A percentile compares a stretch with the other conserved stretches of the same genome.
Conservation (phyloP, 2,888 invertebrate genomes). For the Pecten maximus region DNA sequence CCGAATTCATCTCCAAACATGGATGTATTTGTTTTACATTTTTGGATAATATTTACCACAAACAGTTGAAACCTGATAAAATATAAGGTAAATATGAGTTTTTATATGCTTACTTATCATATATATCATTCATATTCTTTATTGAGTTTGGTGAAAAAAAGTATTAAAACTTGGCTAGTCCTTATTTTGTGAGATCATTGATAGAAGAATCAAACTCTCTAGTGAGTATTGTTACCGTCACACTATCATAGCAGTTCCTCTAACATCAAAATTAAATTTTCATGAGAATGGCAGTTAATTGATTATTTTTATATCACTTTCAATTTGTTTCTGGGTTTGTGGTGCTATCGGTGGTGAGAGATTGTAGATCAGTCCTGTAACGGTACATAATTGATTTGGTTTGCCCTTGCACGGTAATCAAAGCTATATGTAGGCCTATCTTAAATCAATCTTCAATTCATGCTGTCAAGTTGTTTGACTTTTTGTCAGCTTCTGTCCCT, state of each 20-base stretch:
- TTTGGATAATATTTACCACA: background rate
- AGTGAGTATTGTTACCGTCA: background rate
- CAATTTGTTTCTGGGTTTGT: conserved; percentile 15
- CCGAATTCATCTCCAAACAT: conserved; percentile 8
- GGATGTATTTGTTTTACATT: conserved; percentile 1
- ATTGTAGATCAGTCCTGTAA: background rate
- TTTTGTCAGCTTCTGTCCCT: background rate
- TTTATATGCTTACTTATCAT: background rate
- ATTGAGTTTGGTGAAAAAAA: background rate
- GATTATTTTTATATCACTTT: conserved; percentile 32
- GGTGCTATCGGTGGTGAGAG: background rate
- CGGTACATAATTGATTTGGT: conserved; percentile 24
- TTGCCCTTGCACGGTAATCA: background rate
- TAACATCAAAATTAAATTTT: conserved; percentile 24
- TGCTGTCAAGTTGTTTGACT: background rate
- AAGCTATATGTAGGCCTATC: background rate
- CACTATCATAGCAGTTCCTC: background rate
- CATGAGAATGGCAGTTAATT: conserved; percentile 4
- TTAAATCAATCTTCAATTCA: conserved; percentile 3
- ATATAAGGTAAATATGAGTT: background rate
- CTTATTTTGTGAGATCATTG: background rate
- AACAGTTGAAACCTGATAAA: background rate
- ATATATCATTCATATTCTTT: background rate
- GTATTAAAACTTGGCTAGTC: background rate
- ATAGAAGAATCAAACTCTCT: background rate